Evolutionary conservation across 2,113 vertebrate species (phyloP).

Genomic region (Hemicordylus capensis): DNA sequence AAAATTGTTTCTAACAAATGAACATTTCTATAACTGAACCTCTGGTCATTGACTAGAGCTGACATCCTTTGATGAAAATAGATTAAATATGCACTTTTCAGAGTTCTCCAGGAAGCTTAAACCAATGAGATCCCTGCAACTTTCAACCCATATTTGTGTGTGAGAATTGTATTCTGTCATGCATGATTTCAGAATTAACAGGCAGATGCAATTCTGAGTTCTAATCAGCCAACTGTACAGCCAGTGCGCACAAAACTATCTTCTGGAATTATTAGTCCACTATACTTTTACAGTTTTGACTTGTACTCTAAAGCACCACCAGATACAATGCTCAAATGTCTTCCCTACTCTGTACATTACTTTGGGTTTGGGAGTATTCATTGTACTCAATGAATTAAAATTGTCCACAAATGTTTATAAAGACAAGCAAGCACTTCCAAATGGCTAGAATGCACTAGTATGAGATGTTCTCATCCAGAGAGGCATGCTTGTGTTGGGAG

Average conservation of each 20-base stretch:
- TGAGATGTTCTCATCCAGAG: background rate
- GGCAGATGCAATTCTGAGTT: background rate
- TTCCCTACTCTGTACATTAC: slow-evolving; percentile 3
- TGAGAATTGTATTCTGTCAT: slow-evolving; percentile 27
- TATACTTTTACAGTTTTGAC: too few species aligned
- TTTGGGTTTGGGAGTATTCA: background rate
- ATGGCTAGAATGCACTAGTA: background rate
- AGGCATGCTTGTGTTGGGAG: background rate
- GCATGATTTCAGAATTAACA: slow-evolving; percentile 1
- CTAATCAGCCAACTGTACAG: background rate
- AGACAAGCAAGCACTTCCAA: background rate
- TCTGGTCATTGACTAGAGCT: slow-evolving; percentile 35
- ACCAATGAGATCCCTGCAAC: slow-evolving; percentile 9
- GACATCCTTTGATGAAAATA: slow-evolving; percentile 4
- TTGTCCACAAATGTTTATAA: too few species aligned
- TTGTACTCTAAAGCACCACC: too few species aligned
- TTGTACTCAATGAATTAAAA: slow-evolving; percentile 10
- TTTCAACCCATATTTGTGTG: slow-evolving; percentile 34
- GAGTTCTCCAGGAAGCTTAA: slow-evolving; percentile 30
- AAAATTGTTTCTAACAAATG: slow-evolving; percentile 22
- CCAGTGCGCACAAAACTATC: too few species aligned
- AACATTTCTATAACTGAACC: slow-evolving; percentile 23
- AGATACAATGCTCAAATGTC: slow-evolving; percentile 1
- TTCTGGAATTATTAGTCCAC: too few species aligned
- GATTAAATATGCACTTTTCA: slow-evolving; percentile 12